phyloP scores from a whole-genome alignment of 2,113 vertebrate species.

The Nestor notabilis region DNA sequence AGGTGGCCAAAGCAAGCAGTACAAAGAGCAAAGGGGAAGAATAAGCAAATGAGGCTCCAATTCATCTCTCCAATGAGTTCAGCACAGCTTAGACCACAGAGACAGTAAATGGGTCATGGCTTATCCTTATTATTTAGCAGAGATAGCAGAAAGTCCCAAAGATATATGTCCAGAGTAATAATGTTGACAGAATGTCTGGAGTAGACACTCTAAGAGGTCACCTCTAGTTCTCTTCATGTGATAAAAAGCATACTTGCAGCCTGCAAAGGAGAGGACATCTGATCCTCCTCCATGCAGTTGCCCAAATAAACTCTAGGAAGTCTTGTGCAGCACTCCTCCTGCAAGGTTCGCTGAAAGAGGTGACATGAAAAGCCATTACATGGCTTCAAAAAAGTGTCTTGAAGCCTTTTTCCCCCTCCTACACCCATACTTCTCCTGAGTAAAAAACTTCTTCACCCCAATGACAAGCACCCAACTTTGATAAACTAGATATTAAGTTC shows the following conservation, averaged over 20 bases:
- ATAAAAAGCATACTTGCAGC: neutral
- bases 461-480: neutral
- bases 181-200: neutral
- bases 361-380: neutral
- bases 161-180: neutral
- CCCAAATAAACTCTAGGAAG: neutral
- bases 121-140: neutral
- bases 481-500: neutral
- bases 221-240: neutral
- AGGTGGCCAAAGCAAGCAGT: neutral
- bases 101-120: neutral
- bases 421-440: neutral
- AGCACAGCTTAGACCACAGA: neutral
- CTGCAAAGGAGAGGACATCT: neutral
- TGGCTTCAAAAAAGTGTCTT: neutral
- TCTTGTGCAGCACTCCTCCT: neutral
- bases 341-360: neutral
- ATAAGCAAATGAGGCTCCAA: neutral
- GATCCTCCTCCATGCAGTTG: neutral
- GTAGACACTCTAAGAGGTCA: neutral
- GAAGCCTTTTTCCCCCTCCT: neutral
- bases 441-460: neutral
- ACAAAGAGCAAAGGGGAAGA: neutral
- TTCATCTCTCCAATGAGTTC: neutral
- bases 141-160: neutral